Evolutionary conservation across 2,888 invertebrate genomes (phyloP).

Genomic region (Mimas tiliae): DNA sequence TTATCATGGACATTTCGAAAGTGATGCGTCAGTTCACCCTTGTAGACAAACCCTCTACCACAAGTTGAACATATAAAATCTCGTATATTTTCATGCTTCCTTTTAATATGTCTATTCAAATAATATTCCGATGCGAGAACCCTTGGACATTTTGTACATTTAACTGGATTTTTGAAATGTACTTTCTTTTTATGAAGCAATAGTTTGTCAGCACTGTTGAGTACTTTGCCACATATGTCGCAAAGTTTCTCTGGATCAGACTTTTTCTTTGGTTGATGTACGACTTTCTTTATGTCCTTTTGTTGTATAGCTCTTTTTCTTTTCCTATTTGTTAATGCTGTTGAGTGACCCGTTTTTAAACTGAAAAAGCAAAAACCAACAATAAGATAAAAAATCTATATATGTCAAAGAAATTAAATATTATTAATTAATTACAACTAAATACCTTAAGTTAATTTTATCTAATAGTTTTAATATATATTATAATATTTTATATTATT

Average conservation of each 20-base stretch:
- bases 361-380: slow-evolving; percentile 47
- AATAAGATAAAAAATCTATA: slow-evolving; percentile 29
- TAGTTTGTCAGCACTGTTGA: slow-evolving; percentile 57
- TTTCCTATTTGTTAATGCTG: slow-evolving; percentile 32
- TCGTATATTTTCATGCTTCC: slow-evolving; percentile 59
- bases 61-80: slow-evolving; percentile 70
- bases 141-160: slow-evolving; percentile 67
- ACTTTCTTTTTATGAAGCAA: slow-evolving; percentile 57
- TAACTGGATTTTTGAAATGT: slow-evolving; percentile 57
- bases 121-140: slow-evolving; percentile 59
- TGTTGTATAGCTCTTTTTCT: slow-evolving; percentile 36
- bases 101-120: slow-evolving; percentile 65
- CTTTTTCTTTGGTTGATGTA: slow-evolving; percentile 40
- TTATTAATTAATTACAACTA: too few species aligned
- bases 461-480: too few species aligned
- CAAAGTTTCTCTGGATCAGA: slow-evolving; percentile 59
- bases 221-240: slow-evolving; percentile 70
- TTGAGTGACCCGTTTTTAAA: slow-evolving; percentile 48
- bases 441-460: too few species aligned
- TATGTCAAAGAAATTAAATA: background rate
- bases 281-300: slow-evolving; percentile 43
- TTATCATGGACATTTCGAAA: slow-evolving; percentile 66
- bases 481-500: too few species aligned
- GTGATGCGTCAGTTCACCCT: slow-evolving; percentile 64
- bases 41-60: slow-evolving; percentile 64